A percentile compares a stretch with the other conserved stretches of the same genome.
Evolutionary conservation across 2,113 vertebrate species (phyloP).

Genomic region (Lamprologus sp.): DNA sequence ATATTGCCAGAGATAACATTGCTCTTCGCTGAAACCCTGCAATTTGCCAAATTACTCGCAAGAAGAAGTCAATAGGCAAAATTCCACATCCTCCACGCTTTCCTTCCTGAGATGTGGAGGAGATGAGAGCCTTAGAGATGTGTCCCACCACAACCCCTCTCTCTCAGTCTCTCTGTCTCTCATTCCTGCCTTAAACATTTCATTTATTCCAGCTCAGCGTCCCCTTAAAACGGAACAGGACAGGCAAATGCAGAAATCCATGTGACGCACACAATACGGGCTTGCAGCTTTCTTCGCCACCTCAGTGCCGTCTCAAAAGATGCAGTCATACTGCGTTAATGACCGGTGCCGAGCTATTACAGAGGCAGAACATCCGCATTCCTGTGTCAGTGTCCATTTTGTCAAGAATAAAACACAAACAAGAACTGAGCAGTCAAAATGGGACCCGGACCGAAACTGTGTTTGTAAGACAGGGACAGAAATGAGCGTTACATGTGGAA

Average conservation of each 20-base stretch:
- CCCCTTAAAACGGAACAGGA: background rate
- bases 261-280: background rate
- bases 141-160: slow-evolving; percentile 5
- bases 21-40: slow-evolving; percentile 5
- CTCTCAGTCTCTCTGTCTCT: background rate
- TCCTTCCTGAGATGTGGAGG: slow-evolving; percentile 28
- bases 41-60: slow-evolving; percentile 43
- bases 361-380: background rate
- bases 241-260: slow-evolving; percentile 10
- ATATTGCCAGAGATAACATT: slow-evolving; percentile 3
- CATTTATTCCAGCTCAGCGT: slow-evolving; percentile 28
- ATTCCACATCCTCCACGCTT: slow-evolving; percentile 32
- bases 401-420: background rate
- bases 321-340: background rate
- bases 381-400: slow-evolving; percentile 18
- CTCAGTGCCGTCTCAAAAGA: background rate
- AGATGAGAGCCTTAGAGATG: slow-evolving; percentile 33
- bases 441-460: slow-evolving; percentile 1
- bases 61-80: slow-evolving; percentile 35
- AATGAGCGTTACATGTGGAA: slow-evolving; percentile 39
- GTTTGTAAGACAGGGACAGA: slow-evolving; percentile 6
- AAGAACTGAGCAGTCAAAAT: slow-evolving; percentile 5
- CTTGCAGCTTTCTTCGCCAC: slow-evolving; percentile 28
- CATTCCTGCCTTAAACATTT: slow-evolving; percentile 16
- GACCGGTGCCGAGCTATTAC: background rate